Evolutionary conservation across 2,113 vertebrate species (phyloP).

Genomic region (Mustela lutreola): DNA sequence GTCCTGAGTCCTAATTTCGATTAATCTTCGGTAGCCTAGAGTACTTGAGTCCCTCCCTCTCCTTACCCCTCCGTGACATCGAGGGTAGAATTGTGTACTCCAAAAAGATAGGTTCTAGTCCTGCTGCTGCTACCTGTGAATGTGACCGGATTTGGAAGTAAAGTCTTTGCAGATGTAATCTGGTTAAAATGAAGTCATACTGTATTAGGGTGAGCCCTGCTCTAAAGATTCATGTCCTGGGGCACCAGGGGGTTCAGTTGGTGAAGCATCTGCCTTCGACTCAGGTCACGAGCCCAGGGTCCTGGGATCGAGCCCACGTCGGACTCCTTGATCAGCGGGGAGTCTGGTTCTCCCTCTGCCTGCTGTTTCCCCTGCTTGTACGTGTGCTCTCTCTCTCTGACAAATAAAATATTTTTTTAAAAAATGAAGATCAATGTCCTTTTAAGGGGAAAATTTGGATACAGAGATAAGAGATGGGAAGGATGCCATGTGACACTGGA

Average conservation of each 20-base stretch:
- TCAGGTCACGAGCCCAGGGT: neutral
- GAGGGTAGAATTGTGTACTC: neutral
- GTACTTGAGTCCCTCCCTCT: neutral
- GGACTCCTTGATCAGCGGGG: neutral
- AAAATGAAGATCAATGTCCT: neutral
- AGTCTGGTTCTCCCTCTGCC: neutral
- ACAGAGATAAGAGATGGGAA: neutral
- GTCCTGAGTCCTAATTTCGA: neutral
- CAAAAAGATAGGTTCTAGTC: neutral
- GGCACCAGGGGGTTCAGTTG: too few relatives aligned
- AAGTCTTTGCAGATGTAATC: neutral
- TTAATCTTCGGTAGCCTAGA: neutral
- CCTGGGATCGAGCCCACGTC: neutral
- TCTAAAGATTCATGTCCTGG: neutral
- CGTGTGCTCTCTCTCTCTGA: neutral
- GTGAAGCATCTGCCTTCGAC: too few relatives aligned
- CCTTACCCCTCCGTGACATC: fast-evolving
- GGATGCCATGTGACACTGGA: neutral
- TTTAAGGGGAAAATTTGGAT: neutral
- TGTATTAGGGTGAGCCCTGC: neutral
- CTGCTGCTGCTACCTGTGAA: neutral
- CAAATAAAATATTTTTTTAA: neutral
- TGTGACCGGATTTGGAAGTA: neutral
- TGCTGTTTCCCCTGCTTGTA: neutral
- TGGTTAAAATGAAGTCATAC: neutral